Evolutionary conservation across 1,140 invertebrate species (phyloP), one percentile per base, ranked within the genome.

Genomic region (Leptinotarsa texana): DNA sequence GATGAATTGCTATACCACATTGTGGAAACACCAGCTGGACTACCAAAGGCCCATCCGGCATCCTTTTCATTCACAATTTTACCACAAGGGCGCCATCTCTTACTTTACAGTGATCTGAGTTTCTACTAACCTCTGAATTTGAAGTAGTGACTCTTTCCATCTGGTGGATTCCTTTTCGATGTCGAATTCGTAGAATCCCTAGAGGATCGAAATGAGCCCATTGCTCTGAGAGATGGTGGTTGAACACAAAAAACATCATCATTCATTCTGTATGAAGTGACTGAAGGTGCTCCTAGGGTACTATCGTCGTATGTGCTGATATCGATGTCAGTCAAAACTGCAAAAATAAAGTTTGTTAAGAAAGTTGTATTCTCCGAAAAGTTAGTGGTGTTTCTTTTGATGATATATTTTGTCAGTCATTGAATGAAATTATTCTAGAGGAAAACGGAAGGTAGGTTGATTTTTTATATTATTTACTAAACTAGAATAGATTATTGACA

Each of bases 251-350:
- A 75, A 62, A 84, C 81, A 72, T 84, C 83, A 42, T 82, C 72
- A 69, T 78, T 84, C 78, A 84, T 76, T 76, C 82, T 75, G 73
- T 83, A 84, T 13, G 83, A 84, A 18, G 83, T 83, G 18, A 84
- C 80, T 24, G 83, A 83, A 18, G 82, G 80, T 13, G 82, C 75
- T 74, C 79, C 83, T 27, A 83, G 73, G 3, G 82, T 84, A 76
- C 81, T 82, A 70, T 83, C 81, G 67, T 84, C 82, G 79, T 83
- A 84, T 1, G 81, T 77, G 62, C 80, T 82, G 47, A 84, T 84
- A 65, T 84, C 83, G 73, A 84, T 84, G 72, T 84, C 83, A 63
- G 83, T 84, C 67, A 84, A 78, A 69, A 84, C 83, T 84, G 80
- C 4, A 84, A 83, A 71, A 78, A 61, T 69, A 13, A 67, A 65